Evolutionary conservation across 2,113 vertebrate species (phyloP).

Genomic region (Sakesphorus luctuosus): DNA sequence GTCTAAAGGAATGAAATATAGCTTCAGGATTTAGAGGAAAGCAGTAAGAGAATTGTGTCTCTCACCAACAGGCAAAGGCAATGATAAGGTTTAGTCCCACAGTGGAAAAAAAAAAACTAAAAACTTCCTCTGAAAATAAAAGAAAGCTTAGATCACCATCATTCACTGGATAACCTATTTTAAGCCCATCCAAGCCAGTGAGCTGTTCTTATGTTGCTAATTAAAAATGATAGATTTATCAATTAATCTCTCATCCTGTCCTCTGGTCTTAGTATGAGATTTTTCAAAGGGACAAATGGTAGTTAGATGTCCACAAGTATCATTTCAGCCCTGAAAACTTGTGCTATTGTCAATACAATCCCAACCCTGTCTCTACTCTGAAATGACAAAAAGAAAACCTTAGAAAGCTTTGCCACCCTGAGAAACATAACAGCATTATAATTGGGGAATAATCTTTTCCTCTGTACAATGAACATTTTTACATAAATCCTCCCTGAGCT

Average conservation of each 20-base stretch:
- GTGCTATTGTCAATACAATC: background rate
- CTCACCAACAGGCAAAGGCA: background rate
- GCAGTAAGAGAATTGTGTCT: background rate
- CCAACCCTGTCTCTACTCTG: background rate
- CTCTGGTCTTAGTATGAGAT: constrained; percentile 19
- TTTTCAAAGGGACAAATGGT: constrained; percentile 61
- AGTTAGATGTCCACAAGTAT: constrained; percentile 16
- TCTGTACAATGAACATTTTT: background rate
- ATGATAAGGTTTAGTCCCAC: background rate
- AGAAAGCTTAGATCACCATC: constrained; percentile 53
- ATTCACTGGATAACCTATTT: constrained; percentile 60
- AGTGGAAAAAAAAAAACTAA: background rate
- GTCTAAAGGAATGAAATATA: background rate
- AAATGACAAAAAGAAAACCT: background rate
- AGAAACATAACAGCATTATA: background rate
- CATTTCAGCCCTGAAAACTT: background rate
- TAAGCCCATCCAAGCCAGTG: constrained; percentile 47
- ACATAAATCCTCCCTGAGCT: background rate
- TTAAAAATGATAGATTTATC: constrained; percentile 69
- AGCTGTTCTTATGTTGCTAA: constrained; percentile 53
- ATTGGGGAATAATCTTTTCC: background rate
- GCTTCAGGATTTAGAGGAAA: background rate
- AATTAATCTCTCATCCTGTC: constrained; percentile 56
- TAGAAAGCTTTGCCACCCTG: background rate
- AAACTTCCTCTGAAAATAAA: constrained; percentile 45